phyloP scores from a whole-genome alignment of 2,113 vertebrate genomes.

The Pampusana beccarii region DNA sequence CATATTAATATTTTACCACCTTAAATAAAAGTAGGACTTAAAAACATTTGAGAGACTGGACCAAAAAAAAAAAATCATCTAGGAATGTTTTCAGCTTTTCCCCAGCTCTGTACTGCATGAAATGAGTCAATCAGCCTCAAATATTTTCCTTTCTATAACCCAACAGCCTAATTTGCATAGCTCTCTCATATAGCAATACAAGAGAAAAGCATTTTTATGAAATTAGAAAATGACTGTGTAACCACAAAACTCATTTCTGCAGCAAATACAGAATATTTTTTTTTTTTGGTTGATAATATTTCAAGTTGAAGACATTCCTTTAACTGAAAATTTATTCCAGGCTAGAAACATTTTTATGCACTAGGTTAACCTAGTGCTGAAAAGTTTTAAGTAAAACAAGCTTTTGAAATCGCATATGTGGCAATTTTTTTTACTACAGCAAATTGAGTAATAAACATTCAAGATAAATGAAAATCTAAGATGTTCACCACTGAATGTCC shows the following conservation, averaged over 20 bases:
- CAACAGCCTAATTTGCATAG: background rate
- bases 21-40: background rate
- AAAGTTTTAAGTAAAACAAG: background rate
- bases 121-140: background rate
- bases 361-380: background rate
- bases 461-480: background rate
- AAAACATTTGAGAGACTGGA: background rate
- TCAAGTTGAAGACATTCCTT: background rate
- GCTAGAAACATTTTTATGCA: background rate
- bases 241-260: background rate
- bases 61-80: background rate
- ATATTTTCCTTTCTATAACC: conserved; percentile 22
- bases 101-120: background rate
- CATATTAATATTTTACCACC: background rate
- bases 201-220: background rate
- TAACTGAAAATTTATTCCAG: conserved; percentile 1
- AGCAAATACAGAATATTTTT: background rate
- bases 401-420: background rate
- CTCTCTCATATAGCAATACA: background rate
- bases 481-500: background rate
- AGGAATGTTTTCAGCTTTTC: background rate
- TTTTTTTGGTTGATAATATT: background rate
- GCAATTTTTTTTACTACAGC: background rate
- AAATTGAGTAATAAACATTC: background rate
- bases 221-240: conserved; percentile 10